Evolutionary conservation across 2,888 invertebrate genomes (phyloP).

Genomic region (Elgonia sp.): DNA sequence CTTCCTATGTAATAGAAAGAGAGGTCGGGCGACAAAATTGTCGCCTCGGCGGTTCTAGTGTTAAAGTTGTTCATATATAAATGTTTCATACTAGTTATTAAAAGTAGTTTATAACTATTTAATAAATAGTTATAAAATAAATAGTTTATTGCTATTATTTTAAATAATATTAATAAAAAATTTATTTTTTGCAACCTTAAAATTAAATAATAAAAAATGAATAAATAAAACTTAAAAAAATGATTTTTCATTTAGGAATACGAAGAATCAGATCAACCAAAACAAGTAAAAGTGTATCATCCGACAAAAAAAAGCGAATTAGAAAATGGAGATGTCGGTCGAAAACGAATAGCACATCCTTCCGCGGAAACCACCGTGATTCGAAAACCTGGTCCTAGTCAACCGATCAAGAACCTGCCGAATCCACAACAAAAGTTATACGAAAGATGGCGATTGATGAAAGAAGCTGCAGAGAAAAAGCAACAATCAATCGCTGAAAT

Average conservation of each 20-base stretch:
- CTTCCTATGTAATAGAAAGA: too few species aligned
- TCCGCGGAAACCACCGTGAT: constrained; percentile 81
- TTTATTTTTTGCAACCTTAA: too few species aligned
- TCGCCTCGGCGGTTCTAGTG: too few species aligned
- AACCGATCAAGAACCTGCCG: constrained; percentile 80
- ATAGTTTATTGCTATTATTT: too few species aligned
- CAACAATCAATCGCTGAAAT: constrained; percentile 68
- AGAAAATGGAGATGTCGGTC: constrained; percentile 86
- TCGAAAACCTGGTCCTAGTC: constrained; percentile 80
- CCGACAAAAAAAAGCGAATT: constrained; percentile 79
- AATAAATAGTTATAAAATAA: too few species aligned
- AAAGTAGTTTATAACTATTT: too few species aligned
- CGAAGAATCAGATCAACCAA: constrained; percentile 84
- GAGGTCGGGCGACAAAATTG: too few species aligned
- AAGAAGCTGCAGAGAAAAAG: constrained; percentile 82
- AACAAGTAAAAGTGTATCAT: constrained; percentile 78
- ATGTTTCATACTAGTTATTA: too few species aligned
- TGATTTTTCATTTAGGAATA: constrained; percentile 83
- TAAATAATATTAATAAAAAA: too few species aligned
- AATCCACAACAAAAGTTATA: constrained; percentile 85
- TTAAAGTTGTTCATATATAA: too few species aligned
- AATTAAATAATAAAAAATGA: too few species aligned
- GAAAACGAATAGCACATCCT: constrained; percentile 92
- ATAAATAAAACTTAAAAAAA: neutral
- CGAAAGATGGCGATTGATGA: constrained; percentile 85